Conservation (phyloP, 1,140 invertebrate genomes). For the Batillaria attramentaria region DNA sequence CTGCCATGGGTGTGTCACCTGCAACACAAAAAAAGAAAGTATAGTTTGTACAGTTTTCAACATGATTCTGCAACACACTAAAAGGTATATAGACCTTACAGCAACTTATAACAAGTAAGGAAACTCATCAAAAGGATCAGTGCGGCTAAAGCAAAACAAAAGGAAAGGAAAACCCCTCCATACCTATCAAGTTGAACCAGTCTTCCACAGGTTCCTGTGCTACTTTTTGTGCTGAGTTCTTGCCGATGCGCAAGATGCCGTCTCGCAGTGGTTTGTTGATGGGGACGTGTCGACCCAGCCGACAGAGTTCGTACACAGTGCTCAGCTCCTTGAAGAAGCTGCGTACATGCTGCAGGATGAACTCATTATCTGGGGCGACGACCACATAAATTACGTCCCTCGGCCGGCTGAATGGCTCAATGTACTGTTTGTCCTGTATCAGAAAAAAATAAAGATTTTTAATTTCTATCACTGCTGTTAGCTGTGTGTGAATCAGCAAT, state of each 20-base stretch:
- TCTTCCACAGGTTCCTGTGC: slow-evolving; percentile 87
- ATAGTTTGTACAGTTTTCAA: too few relatives aligned
- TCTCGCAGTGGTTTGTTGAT: slow-evolving; percentile 87
- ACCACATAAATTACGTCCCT: slow-evolving; percentile 96
- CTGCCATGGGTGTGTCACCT: slow-evolving; percentile 85
- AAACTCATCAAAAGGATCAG: background rate
- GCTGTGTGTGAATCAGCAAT: too few relatives aligned
- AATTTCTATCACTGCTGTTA: too few relatives aligned
- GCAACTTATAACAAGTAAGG: background rate
- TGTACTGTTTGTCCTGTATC: slow-evolving; percentile 84
- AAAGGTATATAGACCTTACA: background rate
- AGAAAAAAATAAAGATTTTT: slow-evolving; percentile 23
- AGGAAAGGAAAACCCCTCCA: slow-evolving; percentile 12
- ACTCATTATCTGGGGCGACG: slow-evolving; percentile 92
- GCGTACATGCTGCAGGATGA: slow-evolving; percentile 83
- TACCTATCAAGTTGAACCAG: slow-evolving; percentile 84
- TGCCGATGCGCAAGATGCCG: slow-evolving; percentile 90
- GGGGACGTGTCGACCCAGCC: slow-evolving; percentile 90
- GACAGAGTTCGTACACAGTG: slow-evolving; percentile 92
- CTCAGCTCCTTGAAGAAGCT: slow-evolving; percentile 94
- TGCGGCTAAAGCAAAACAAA: slow-evolving; percentile 1
- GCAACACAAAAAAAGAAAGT: too few relatives aligned
- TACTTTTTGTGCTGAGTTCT: slow-evolving; percentile 77
- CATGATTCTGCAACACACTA: background rate
- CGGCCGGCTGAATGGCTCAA: slow-evolving; percentile 94